A percentile compares a stretch with the other conserved stretches of the same genome.
Conservation (phyloP, 2,888 invertebrate species). For the Sarcophaga variegata region DNA sequence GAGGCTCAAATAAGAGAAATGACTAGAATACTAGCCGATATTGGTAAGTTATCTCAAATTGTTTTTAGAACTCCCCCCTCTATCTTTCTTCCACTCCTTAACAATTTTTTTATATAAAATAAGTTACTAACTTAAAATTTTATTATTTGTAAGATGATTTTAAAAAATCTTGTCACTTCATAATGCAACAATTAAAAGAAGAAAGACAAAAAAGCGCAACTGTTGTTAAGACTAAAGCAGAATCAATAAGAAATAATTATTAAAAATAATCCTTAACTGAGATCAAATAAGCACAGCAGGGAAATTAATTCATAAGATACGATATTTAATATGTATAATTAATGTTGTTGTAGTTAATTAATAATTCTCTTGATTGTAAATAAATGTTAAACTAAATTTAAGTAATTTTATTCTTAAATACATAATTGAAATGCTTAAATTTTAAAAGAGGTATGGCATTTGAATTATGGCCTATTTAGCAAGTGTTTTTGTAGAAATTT, state of each 20-base stretch:
- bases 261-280: neutral
- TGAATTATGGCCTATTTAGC: neutral
- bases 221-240: neutral
- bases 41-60: conserved; percentile 79
- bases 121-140: conserved; percentile 9
- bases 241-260: neutral
- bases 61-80: too few relatives aligned
- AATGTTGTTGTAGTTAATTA: neutral
- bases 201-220: neutral
- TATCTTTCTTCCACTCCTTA: neutral
- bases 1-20: conserved; percentile 91
- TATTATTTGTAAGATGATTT: conserved; percentile 37
- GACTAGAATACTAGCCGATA: conserved; percentile 84
- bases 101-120: neutral
- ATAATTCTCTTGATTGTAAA: neutral
- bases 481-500: neutral
- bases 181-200: conserved; percentile 28
- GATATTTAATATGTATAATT: neutral
- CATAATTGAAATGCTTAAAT: too few relatives aligned
- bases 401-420: too few relatives aligned
- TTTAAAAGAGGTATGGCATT: neutral
- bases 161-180: conserved; percentile 27
- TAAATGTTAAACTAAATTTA: too few relatives aligned
- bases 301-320: conserved; percentile 6
- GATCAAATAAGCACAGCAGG: neutral